Evolutionary conservation across 92 coral and sea anemone species (phyloP).

Genomic region (Metridium senile): DNA sequence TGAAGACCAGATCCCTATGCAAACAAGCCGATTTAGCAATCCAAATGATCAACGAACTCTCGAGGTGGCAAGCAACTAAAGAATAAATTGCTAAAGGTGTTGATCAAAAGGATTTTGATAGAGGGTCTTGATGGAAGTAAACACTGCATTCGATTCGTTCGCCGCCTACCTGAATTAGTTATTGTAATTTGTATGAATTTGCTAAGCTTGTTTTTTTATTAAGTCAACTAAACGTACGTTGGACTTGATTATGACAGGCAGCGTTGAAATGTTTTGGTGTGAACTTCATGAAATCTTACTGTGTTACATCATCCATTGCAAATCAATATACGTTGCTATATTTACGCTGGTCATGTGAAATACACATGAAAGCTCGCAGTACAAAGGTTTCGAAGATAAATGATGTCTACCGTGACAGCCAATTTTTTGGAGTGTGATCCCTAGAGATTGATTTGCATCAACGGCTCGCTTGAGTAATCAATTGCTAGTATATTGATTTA

Average conservation of each 20-base stretch:
- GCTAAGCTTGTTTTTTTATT: conserved; percentile 10
- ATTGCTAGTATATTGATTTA: conserved; percentile 7
- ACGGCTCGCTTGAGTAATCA: conserved; percentile 11
- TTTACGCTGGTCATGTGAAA: conserved; percentile 23
- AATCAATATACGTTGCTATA: too few species aligned
- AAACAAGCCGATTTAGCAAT: conserved; percentile 12
- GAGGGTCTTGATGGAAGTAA: conserved; percentile 1
- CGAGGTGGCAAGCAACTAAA: conserved; percentile 11
- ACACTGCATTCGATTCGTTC: conserved; percentile 21
- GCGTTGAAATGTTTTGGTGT: conserved; percentile 19
- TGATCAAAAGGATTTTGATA: conserved; percentile 22
- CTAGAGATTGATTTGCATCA: conserved; percentile 26
- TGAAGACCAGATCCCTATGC: conserved; percentile 23
- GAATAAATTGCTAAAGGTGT: conserved; percentile 6
- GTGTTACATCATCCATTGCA: conserved; percentile 5
- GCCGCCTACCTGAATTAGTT: conserved; percentile 26
- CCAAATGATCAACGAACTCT: conserved; percentile 2
- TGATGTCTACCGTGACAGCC: conserved; percentile 4
- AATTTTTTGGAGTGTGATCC: conserved; percentile 9
- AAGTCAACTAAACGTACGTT: conserved; percentile 5
- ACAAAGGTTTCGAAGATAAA: conserved; percentile 8
- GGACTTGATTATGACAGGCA: conserved; percentile 3
- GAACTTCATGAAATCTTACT: too few species aligned
- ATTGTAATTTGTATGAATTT: conserved; percentile 9
- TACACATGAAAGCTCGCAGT: conserved; percentile 10